Base-by-base conservation (phyloP, 2,797 vertebrate genomes). In the Euphonia xanthogaster region DNA sequence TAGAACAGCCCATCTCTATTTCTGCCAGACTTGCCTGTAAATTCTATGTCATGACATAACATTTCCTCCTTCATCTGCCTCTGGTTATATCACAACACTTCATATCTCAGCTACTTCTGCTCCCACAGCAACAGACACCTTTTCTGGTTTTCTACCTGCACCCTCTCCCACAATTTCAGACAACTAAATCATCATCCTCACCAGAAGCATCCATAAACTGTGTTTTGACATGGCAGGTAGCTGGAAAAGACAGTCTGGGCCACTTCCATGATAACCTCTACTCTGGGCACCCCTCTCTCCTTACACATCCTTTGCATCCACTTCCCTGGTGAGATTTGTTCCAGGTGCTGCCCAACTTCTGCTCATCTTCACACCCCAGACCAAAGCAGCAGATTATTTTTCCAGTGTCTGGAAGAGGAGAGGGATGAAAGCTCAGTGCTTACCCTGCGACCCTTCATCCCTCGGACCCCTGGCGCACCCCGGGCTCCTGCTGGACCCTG, bases 401-500 rank as follows among this genome's bases (percentile, higher is more conserved):
- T 22, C 14, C 87, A 62, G 6, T 0, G 9, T 17, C 3, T 35
- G 9, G 51, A 39, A 39, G 15, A 75, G 54, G 22, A 90, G 50
- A 57, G 8, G 19, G 37, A 47, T 14, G 60, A n/a, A 60, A 93
- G 40, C 72, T 63, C 5, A 74, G 25, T 5, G 54, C 99, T 98
- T 97, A 99, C 99, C 98, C 96, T 97, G 60, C 70, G 98, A 78
- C 99, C 99, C 97, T 99, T 99, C 12, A 98, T 71, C 88, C 99
- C 99, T 96, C 98, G 98, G 75, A 98, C 89, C 75, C 99, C 99
- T 10, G 95, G 87, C 0, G 96, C 95, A 75, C 99, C 99, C 51
- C 92, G 97, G 72, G 98, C 98, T 96, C 99, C 99, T 89, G 96
- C 96, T 30, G 98, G 98, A 76, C 99, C 99, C 99, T 99, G 95